These are phyloP conservation scores for Pyralis farinalis DNA, from an alignment of 2,888 invertebrate genomes.

Conservation along the genomic window DNA sequence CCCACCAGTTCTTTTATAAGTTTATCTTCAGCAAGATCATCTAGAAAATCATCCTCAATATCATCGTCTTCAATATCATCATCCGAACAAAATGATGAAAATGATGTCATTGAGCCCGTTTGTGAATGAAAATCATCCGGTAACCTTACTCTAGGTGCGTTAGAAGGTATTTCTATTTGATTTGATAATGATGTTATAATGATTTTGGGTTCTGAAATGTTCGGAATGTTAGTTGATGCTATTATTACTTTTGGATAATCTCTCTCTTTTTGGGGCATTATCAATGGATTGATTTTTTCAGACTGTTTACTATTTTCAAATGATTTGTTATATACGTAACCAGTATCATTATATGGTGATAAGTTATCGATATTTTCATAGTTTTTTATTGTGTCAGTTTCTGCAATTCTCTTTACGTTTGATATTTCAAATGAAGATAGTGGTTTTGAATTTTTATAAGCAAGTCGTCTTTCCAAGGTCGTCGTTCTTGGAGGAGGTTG, in stretches of 20 bases:
- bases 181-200: constrained; percentile 81
- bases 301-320: constrained; percentile 32
- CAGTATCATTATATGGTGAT: constrained; percentile 29
- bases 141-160: constrained; percentile 73
- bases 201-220: constrained; percentile 79
- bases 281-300: constrained; percentile 20
- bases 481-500: constrained; percentile 89
- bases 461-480: constrained; percentile 82
- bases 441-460: constrained; percentile 62
- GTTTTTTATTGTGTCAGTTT: constrained; percentile 34
- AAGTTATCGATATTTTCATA: constrained; percentile 63
- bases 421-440: constrained; percentile 58
- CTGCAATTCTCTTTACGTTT: constrained; percentile 39
- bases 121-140: constrained; percentile 69
- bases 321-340: constrained; percentile 33
- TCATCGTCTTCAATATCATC: constrained; percentile 51
- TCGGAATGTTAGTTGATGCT: constrained; percentile 65
- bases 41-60: constrained; percentile 43
- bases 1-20: constrained; percentile 69
- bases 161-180: constrained; percentile 48
- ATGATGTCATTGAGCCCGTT: constrained; percentile 53
- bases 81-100: constrained; percentile 63
- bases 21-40: constrained; percentile 63
- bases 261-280: constrained; percentile 38
- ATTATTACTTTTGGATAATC: constrained; percentile 75